phyloP scores from a whole-genome alignment of 2,797 vertebrate genomes.

The Anguilla pacifica region DNA sequence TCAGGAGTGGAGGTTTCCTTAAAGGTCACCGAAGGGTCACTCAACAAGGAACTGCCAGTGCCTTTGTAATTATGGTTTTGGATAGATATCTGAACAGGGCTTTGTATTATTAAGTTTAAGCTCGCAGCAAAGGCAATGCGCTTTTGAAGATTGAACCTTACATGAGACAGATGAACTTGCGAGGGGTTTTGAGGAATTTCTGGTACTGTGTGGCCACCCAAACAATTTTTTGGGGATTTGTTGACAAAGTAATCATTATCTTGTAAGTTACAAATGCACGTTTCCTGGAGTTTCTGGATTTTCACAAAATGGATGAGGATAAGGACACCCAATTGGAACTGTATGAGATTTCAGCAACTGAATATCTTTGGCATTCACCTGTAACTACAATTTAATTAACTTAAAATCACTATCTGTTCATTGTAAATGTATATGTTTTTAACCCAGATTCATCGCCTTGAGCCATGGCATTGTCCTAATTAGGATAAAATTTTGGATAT shows the following conservation, averaged over 20 bases:
- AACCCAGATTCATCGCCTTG: background rate
- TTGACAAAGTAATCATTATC: background rate
- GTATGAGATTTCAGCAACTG: background rate
- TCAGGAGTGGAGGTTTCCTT: background rate
- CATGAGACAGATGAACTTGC: background rate
- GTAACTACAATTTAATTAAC: background rate
- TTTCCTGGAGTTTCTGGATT: background rate
- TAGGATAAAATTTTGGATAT: background rate
- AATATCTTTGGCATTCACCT: background rate
- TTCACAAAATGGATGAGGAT: background rate
- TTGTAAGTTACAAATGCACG: background rate
- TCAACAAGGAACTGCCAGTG: background rate
- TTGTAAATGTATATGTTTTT: slow-evolving; percentile 1
- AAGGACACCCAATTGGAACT: background rate
- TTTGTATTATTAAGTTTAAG: background rate
- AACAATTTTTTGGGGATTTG: background rate
- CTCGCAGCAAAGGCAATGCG: background rate
- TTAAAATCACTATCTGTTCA: background rate
- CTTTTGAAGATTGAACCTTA: background rate
- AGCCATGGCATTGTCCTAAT: background rate
- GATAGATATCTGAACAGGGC: background rate
- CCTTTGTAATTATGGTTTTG: background rate
- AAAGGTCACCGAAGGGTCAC: background rate
- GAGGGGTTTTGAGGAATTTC: background rate
- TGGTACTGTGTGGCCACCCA: background rate